Conservation (phyloP, 2,888 invertebrate species). For the Agrochola lychnidis region DNA sequence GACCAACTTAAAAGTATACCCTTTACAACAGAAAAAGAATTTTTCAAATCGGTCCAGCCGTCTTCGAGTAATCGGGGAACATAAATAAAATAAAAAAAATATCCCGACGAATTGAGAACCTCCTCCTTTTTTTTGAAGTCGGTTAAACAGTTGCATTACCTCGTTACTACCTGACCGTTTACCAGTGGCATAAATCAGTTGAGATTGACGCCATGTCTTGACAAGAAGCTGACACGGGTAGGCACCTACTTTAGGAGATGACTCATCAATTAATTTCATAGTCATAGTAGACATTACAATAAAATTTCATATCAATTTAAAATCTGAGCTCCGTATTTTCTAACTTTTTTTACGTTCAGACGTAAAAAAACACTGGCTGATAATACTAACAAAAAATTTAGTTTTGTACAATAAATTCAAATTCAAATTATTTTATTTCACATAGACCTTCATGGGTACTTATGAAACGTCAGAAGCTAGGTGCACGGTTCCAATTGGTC, state of each 20-base stretch:
- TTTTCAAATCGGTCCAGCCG: too few relatives aligned
- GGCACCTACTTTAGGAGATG: not conserved
- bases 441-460: not conserved
- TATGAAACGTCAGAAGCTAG: not conserved
- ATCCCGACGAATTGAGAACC: too few relatives aligned
- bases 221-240: not conserved
- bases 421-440: not conserved
- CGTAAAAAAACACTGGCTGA: not conserved
- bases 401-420: not conserved
- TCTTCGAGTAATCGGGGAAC: too few relatives aligned
- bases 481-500: not conserved
- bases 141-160: too few relatives aligned
- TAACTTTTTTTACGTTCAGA: too few relatives aligned
- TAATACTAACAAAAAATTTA: not conserved
- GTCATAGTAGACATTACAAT: not conserved
- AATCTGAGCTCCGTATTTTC: not conserved
- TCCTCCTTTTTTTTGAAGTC: too few relatives aligned
- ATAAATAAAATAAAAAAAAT: too few relatives aligned
- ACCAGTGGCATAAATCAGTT: too few relatives aligned
- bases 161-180: not conserved
- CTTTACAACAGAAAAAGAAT: too few relatives aligned
- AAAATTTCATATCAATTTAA: not conserved
- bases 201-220: not conserved
- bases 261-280: not conserved
- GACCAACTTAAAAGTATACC: too few relatives aligned